Evolutionary conservation across 30 jellyfish, hydroid and myxozoan genomes (phyloP), one percentile per base, ranked within the genome.

Genomic region (Sanderia malayensis): DNA sequence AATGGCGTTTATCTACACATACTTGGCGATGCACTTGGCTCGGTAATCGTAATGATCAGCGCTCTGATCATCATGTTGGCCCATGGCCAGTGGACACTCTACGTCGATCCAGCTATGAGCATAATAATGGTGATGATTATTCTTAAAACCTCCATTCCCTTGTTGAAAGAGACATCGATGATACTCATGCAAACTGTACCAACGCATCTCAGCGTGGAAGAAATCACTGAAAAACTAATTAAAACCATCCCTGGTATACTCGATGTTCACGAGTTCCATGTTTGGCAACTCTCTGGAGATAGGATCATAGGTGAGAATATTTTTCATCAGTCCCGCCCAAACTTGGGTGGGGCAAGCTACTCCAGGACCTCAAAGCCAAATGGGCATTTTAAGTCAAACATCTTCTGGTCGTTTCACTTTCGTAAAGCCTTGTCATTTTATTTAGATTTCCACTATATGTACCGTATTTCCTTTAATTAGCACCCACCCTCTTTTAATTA

Each of bases 91-190:
- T 92, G 98, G 98, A 85, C 95, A 2, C 45, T 70, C 8, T 92
- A 92, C 70, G 98, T 92, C 19, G 98, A 92, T 55, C 98, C 98
- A 7, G 90, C 84, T 3, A 92, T 92, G 98, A 92, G 98, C 52
- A 73, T 92, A 22, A 17, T 92, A 11, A 79, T 92, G 96, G 98
- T 92, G 29, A 70, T 75, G 88, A 92, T 92, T 53, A 92, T 92
- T 10, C 58, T 92, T 62, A 92, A 92, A 70, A 92, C 98, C 58
- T 92, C 98, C 70, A 92, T 92, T 37, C 98, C 98, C 23, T 60
- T 92, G 25, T 82, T 92, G 33, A 85, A 78, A 60, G 95, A 92
- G 62, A 81, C 98, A 11, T 79, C 98, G 4, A 52, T 86, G 77
- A 92, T 92, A 23, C 73, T 92, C 23, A 92, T 92, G 98, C 94